Evolutionary conservation across 1,140 invertebrate genomes (phyloP).

Genomic region (Homalodisca vitripennis): DNA sequence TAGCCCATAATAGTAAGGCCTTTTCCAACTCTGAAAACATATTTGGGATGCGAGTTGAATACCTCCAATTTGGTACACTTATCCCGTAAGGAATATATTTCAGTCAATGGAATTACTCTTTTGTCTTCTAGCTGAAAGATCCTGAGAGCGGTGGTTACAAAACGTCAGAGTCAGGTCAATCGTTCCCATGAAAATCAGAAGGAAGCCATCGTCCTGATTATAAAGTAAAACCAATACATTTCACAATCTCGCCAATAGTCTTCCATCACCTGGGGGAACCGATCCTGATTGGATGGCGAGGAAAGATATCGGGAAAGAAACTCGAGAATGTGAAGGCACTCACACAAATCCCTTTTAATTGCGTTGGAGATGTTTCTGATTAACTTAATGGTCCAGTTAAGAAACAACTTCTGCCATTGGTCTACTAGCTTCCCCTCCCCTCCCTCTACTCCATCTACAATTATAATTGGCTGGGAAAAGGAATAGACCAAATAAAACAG

Average conservation of each 20-base stretch:
- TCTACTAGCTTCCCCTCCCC: background rate
- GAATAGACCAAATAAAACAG: conserved; percentile 6
- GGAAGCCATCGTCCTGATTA: no score
- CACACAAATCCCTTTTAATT: conserved; percentile 13
- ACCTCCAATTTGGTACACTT: no score
- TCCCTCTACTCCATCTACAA: background rate
- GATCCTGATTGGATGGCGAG: background rate
- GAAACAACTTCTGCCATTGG: conserved; percentile 9
- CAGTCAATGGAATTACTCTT: no score
- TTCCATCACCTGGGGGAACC: background rate
- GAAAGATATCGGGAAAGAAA: conserved; percentile 4
- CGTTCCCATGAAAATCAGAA: background rate
- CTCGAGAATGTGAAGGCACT: background rate
- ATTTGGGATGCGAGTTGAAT: no score
- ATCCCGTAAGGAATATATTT: no score
- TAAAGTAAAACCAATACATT: no score
- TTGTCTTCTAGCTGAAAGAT: no score
- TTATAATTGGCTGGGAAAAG: conserved; percentile 17
- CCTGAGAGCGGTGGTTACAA: no score
- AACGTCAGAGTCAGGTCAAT: no score
- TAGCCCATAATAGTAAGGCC: no score
- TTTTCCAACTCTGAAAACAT: no score
- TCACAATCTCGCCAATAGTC: background rate
- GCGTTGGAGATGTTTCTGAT: conserved; percentile 10
- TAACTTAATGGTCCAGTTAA: conserved; percentile 1